Evolutionary conservation across 1,140 invertebrate species (phyloP).

Genomic region (Drusus annulatus): DNA sequence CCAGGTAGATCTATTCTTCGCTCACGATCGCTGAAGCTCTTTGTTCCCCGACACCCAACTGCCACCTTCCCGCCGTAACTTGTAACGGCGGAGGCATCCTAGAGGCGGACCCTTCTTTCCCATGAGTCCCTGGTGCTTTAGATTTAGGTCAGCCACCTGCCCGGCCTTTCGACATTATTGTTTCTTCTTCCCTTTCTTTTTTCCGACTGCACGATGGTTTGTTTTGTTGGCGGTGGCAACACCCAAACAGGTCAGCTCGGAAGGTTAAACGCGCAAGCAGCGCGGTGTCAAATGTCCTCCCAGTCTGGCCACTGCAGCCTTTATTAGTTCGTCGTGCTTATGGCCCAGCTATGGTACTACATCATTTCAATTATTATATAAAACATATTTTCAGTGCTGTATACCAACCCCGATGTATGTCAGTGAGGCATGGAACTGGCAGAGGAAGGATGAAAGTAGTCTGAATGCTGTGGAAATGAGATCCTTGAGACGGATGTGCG

Average conservation of each 20-base stretch:
- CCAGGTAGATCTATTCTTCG: conserved; percentile 12
- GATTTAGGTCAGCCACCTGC: conserved; percentile 43
- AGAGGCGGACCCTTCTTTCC: conserved; percentile 14
- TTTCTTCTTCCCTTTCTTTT: conserved; percentile 13
- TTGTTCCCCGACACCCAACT: conserved; percentile 26
- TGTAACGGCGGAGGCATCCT: neutral
- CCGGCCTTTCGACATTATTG: conserved; percentile 1
- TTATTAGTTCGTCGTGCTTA: too few relatives aligned
- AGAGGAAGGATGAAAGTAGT: too few relatives aligned
- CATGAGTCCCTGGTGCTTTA: conserved; percentile 19
- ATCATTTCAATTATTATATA: too few relatives aligned
- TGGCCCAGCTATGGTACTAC: too few relatives aligned
- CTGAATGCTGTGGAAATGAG: too few relatives aligned
- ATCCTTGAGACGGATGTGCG: too few relatives aligned
- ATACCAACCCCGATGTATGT: too few relatives aligned
- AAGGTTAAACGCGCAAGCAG: conserved; percentile 17
- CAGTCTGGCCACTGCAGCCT: too few relatives aligned
- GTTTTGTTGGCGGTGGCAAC: conserved; percentile 17
- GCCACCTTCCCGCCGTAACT: neutral
- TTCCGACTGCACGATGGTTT: neutral
- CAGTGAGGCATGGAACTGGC: too few relatives aligned
- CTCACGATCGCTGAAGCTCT: conserved; percentile 4
- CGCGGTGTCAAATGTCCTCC: neutral
- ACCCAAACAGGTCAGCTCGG: conserved; percentile 27
- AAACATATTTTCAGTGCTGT: too few relatives aligned